phyloP scores from a whole-genome alignment of 1,140 invertebrate genomes.

The Mamestra configurata region DNA sequence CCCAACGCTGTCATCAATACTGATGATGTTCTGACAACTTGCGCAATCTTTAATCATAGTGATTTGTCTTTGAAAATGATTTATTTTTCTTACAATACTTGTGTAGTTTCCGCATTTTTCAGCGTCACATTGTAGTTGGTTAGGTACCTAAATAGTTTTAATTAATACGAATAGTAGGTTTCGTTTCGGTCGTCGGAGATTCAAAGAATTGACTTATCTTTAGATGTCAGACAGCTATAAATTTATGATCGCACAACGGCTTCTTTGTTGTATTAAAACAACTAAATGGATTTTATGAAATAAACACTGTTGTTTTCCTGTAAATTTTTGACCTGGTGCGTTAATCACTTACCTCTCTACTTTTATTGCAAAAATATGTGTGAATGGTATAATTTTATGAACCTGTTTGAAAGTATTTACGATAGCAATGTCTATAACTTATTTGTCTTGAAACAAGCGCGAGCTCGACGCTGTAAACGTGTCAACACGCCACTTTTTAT shows the following conservation, averaged over 20 bases:
- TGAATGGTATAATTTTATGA: constrained; percentile 54
- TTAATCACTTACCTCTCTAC: not conserved
- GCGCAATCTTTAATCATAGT: constrained; percentile 1
- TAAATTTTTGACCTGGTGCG: not conserved
- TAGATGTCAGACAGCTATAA: not conserved
- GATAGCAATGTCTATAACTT: constrained; percentile 57
- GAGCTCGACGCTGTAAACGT: constrained; percentile 67
- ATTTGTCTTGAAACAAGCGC: constrained; percentile 58
- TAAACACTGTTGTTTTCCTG: not conserved
- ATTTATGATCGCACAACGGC: not conserved
- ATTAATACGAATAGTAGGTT: not conserved
- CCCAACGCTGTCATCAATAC: constrained; percentile 15
- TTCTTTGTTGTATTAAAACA: not conserved
- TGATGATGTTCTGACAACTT: constrained; percentile 22
- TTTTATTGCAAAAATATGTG: not conserved
- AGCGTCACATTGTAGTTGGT: not conserved
- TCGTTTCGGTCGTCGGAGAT: not conserved
- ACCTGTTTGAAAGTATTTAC: constrained; percentile 65
- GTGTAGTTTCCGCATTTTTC: not conserved
- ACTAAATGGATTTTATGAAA: not conserved
- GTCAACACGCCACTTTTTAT: constrained; percentile 67
- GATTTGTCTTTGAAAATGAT: constrained; percentile 14
- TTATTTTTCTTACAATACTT: constrained; percentile 17
- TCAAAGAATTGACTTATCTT: not conserved
- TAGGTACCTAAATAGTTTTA: not conserved